phyloP scores from a whole-genome alignment of 2,888 invertebrate species.

The Epicampocera succincta region DNA sequence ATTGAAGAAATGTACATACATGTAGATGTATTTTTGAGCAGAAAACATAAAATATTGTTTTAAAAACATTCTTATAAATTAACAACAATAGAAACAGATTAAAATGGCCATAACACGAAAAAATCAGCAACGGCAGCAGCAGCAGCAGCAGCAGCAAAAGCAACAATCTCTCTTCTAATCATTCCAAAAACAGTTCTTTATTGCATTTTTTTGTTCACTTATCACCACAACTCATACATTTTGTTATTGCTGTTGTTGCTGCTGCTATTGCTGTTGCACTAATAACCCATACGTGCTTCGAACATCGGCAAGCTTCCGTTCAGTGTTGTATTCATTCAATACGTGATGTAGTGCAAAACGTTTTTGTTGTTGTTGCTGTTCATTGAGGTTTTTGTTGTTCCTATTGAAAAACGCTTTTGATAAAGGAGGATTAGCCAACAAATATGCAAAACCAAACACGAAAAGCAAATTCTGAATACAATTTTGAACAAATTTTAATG shows the following conservation, averaged over 20 bases:
- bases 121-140: not conserved
- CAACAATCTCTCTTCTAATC: conserved; percentile 22
- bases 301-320: conserved; percentile 66
- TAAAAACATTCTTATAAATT: not conserved
- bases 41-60: conserved; percentile 10
- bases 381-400: not conserved
- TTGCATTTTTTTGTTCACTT: not conserved
- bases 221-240: not conserved
- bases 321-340: conserved; percentile 48
- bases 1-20: conserved; percentile 3
- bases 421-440: not conserved
- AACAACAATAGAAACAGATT: conserved; percentile 33
- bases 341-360: conserved; percentile 67
- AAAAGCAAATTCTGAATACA: conserved; percentile 10
- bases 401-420: conserved; percentile 32
- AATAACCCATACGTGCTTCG: conserved; percentile 67
- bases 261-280: conserved; percentile 37
- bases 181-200: conserved; percentile 5
- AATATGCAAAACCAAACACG: not conserved
- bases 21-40: conserved; percentile 33
- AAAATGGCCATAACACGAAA: not conserved
- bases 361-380: not conserved
- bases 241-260: conserved; percentile 12
- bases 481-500: conserved; percentile 12
- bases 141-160: conserved; percentile 13